phyloP scores from a whole-genome alignment of 2,888 invertebrate genomes.

The Mesorhabditis spiculigera region DNA sequence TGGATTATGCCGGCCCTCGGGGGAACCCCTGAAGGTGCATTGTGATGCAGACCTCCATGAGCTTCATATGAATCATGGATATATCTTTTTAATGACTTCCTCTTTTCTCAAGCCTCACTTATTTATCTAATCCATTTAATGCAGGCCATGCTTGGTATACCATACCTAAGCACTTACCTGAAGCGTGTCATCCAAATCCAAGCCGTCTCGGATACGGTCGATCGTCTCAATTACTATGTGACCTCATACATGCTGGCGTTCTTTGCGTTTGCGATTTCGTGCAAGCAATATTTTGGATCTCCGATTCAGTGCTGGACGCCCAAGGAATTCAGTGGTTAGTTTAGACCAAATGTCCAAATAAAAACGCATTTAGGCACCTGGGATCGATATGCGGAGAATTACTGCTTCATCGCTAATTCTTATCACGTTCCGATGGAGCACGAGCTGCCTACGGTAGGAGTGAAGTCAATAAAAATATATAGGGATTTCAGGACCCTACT shows the following conservation, averaged over 20 bases:
- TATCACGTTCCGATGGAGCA: constrained; percentile 44
- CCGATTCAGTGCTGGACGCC: constrained; percentile 61
- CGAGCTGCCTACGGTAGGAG: constrained; percentile 12
- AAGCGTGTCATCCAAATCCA: constrained; percentile 38
- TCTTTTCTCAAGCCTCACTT: too few relatives aligned
- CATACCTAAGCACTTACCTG: constrained; percentile 43
- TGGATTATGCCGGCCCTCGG: too few relatives aligned
- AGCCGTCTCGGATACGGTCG: constrained; percentile 59
- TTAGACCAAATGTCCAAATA: neutral
- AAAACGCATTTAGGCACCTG: constrained; percentile 23
- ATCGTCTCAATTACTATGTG: constrained; percentile 62
- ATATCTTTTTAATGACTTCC: too few relatives aligned
- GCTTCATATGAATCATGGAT: too few relatives aligned
- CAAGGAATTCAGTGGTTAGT: constrained; percentile 24
- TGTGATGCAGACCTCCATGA: too few relatives aligned
- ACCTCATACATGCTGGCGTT: constrained; percentile 60
- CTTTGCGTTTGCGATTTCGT: constrained; percentile 61
- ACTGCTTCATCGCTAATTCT: constrained; percentile 47
- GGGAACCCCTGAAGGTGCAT: too few relatives aligned
- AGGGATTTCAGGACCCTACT: constrained; percentile 22
- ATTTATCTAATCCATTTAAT: too few relatives aligned
- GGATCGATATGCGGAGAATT: constrained; percentile 39
- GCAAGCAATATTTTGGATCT: constrained; percentile 63
- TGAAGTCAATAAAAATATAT: neutral
- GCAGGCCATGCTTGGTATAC: constrained; percentile 25